Base-by-base conservation (phyloP, 2,888 invertebrate species). In the Adineta ricciae region DNA sequence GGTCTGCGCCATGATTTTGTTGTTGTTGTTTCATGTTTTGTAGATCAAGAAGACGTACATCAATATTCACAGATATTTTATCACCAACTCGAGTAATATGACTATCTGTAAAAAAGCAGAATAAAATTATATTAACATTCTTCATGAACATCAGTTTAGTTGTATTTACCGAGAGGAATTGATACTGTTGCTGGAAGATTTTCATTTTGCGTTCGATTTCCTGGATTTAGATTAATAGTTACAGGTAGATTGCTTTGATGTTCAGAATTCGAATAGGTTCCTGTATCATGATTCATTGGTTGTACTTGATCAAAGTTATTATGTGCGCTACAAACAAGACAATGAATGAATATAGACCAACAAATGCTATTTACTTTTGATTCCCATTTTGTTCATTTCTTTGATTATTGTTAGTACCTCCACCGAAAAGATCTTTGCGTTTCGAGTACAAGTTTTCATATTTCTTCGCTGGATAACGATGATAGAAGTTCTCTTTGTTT, bases 381-480 rank as follows among this genome's bases (percentile, higher is more conserved):
- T 78, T 78, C 24, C 38, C 21, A 41, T 78, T 78, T 21, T 41
- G 73, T 24, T 78, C n/a, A 78, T 11, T 41, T 7, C 41, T 41
- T n/a, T 27, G 27, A n/a, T 21, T 27, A 64, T 27, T 21, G 3
- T 64, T 27, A n/a, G 8, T 64, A 27, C n/a, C 78, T 11, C 78
- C 78, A 14, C 38, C 41, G n/a, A 2, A 1, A 41, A 78, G 41
- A 78, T 78, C 78, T n/a, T 78, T 78, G 11, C 78, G 78, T 78
- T 78, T 78, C 16, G 78, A 38, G n/a, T 78, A 78, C 14, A 78
- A 41, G n/a, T 78, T 78, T 84, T 85, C 85, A 50, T 85, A 85
- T 84, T 85, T 85, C 64, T 85, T 85, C 11, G 83, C 85, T 32
- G 85, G 85, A 56, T 85, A 85, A 24, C 85, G 83, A 52, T 85